Percentiles rank a stretch among this genome's conserved stretches.
Evolutionary conservation across 2,888 invertebrate species (phyloP).

Genomic region (Auanema sp.): DNA sequence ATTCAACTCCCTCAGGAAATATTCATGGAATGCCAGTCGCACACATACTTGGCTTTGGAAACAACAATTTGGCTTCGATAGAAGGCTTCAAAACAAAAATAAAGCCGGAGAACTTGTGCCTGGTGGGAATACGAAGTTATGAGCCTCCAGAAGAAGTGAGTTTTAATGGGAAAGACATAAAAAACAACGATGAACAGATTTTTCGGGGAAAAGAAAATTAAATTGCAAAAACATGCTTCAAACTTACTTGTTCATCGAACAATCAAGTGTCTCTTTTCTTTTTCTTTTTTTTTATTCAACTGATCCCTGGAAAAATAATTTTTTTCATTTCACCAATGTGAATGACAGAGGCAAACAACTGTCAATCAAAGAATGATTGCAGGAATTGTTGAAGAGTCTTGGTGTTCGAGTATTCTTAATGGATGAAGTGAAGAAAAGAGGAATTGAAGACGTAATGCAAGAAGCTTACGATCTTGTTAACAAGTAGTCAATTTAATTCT

Average conservation of each 20-base stretch:
- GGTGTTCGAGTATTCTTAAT: slow-evolving; percentile 55
- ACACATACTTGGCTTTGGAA: slow-evolving; percentile 53
- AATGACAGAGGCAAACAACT: neutral
- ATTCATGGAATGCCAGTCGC: slow-evolving; percentile 60
- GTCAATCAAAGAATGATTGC: slow-evolving; percentile 15
- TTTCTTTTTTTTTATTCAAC: neutral
- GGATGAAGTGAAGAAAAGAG: slow-evolving; percentile 48
- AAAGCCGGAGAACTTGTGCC: slow-evolving; percentile 47
- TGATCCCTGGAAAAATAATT: neutral
- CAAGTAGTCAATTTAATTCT: slow-evolving; percentile 24
- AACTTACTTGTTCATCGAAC: neutral
- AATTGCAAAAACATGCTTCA: neutral
- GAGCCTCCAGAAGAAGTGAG: slow-evolving; percentile 51
- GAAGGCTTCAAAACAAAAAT: slow-evolving; percentile 50
- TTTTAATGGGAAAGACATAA: slow-evolving; percentile 12
- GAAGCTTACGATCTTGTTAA: slow-evolving; percentile 50
- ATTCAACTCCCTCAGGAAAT: slow-evolving; percentile 49
- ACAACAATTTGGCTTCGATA: slow-evolving; percentile 35
- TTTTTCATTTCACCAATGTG: neutral
- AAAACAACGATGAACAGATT: neutral
- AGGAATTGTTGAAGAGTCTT: slow-evolving; percentile 49
- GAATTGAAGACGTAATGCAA: slow-evolving; percentile 49
- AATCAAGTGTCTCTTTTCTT: neutral
- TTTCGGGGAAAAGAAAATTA: neutral
- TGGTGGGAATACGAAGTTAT: slow-evolving; percentile 54